These are phyloP conservation scores for Pontoporia blainvillei DNA, from an alignment of 2,113 vertebrate genomes.

Conservation along the genomic window DNA sequence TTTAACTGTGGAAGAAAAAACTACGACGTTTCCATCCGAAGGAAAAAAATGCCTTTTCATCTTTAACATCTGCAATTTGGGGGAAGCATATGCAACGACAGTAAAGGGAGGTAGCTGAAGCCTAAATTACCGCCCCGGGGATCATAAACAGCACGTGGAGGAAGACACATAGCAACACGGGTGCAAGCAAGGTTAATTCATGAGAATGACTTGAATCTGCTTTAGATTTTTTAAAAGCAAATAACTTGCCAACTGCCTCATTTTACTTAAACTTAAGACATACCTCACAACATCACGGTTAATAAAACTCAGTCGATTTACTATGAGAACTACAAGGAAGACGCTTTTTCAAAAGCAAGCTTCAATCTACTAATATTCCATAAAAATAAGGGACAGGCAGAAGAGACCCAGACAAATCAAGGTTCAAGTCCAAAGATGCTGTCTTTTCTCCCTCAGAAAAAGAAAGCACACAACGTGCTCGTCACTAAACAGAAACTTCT, in stretches of 20 bases:
- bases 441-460: neutral
- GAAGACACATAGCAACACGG: rapidly evolving
- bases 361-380: neutral
- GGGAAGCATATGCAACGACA: rapidly evolving
- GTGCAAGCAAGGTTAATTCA: rapidly evolving
- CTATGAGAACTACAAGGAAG: neutral
- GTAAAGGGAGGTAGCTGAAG: neutral
- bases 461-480: neutral
- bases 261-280: neutral
- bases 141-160: no score
- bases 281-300: neutral
- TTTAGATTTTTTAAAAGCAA: neutral
- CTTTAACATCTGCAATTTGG: neutral
- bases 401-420: neutral
- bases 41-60: neutral
- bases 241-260: neutral
- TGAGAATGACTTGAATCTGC: rapidly evolving
- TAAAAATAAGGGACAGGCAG: no score
- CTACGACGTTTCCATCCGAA: neutral
- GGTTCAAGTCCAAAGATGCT: neutral
- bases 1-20: neutral
- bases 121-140: rapidly evolving
- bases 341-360: neutral
- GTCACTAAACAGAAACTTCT: no score
- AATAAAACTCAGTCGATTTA: no score